Base-by-base conservation (phyloP, 2,797 vertebrate genomes). In the Sebastes cheni region DNA sequence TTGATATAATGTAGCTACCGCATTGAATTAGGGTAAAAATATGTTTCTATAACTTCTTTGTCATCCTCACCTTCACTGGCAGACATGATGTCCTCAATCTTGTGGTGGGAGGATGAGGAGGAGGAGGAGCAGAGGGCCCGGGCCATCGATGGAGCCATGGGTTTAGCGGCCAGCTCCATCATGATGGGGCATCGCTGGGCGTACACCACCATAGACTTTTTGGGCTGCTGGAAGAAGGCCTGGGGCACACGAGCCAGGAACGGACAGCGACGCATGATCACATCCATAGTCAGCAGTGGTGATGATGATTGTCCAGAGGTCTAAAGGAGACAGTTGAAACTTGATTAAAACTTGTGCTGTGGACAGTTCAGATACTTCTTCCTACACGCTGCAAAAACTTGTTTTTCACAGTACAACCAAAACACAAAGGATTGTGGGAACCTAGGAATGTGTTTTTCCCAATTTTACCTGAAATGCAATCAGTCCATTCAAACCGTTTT, bases 151-250 rank as follows among this genome's bases (percentile, higher is more conserved):
- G 97, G 96, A 3, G 90, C 91, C 89, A 95, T 91, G 0, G 97
- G 95, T 72, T 96, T 96, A 23, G 96, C 95, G 13, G 93, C 97
- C 61, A 96, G 90, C 83, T 98, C 97, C 98, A 99, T 99, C 98
- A 99, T 99, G 62, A 98, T 93, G 1, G 98, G 98, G 83, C 98
- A 99, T 81, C 93, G 96, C 92, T 98, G 97, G 12, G 98, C 98
- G 10, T 98, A 99, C 1, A 95, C 93, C 13, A 97, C 93, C 92
- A 99, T 87, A 8, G 97, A 97, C 67, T 96, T 97, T 58, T 97
- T 97, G 12, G 98, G 94, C 90, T 99, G 98, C 95, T 99, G 98
- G 85, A 99, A 90, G 88, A 99, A 99, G 22, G 96, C 89, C 93
- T 98, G 98, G 3, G 98, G 97, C 70, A 98, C 95, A 1, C 97